Evolutionary conservation across 2,888 invertebrate genomes (phyloP).

Genomic region (Diplazon laetatorius): DNA sequence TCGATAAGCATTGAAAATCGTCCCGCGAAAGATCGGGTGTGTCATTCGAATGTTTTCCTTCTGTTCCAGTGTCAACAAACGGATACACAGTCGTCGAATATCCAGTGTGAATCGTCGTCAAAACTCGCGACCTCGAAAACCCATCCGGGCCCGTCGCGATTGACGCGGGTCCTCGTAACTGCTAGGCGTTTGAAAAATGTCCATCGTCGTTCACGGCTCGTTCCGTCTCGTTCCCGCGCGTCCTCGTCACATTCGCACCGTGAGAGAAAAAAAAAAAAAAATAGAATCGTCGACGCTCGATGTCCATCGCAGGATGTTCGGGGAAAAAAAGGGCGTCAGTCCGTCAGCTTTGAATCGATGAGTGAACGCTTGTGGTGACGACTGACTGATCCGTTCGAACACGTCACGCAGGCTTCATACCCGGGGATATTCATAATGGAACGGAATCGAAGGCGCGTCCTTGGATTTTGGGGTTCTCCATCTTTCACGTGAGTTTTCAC

Average conservation of each 20-base stretch:
- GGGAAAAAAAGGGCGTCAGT: slow-evolving; percentile 66
- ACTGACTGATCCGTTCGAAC: slow-evolving; percentile 17
- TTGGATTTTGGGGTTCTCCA: slow-evolving; percentile 54
- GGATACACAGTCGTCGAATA: slow-evolving; percentile 39
- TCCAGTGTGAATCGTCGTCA: slow-evolving; percentile 56
- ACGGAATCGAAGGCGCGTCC: slow-evolving; percentile 52
- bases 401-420: slow-evolving; percentile 62
- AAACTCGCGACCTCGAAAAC: slow-evolving; percentile 49
- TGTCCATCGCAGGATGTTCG: slow-evolving; percentile 68
- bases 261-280: slow-evolving; percentile 53
- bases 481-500: slow-evolving; percentile 54
- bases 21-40: background rate
- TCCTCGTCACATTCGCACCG: slow-evolving; percentile 43
- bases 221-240: slow-evolving; percentile 21
- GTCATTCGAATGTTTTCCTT: slow-evolving; percentile 27
- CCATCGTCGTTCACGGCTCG: slow-evolving; percentile 30
- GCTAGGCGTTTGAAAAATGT: slow-evolving; percentile 58
- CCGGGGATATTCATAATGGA: slow-evolving; percentile 62
- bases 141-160: slow-evolving; percentile 39
- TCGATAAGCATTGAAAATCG: no score
- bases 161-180: slow-evolving; percentile 55
- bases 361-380: slow-evolving; percentile 45
- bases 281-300: slow-evolving; percentile 54
- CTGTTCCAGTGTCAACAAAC: slow-evolving; percentile 53
- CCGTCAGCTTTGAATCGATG: slow-evolving; percentile 49